Evolutionary conservation across 1,140 invertebrate genomes (phyloP).

Genomic region (Drosophila malerkotliana): DNA sequence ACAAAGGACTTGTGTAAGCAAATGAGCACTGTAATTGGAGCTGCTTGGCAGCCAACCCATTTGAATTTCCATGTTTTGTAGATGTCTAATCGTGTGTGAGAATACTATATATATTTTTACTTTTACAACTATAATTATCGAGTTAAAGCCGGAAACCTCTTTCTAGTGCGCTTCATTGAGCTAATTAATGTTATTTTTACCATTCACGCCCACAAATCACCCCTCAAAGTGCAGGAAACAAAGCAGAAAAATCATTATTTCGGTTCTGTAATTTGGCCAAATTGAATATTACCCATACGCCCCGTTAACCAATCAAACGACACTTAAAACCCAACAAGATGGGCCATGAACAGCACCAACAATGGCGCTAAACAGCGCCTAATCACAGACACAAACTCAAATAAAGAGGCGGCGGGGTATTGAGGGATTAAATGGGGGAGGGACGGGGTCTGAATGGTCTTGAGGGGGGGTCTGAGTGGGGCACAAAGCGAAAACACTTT

Average conservation of each 20-base stretch:
- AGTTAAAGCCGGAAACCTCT: slow-evolving; percentile 25
- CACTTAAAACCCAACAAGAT: slow-evolving; percentile 55
- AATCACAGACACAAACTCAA: slow-evolving; percentile 50
- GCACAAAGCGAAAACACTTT: slow-evolving; percentile 46
- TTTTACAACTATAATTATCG: slow-evolving; percentile 6
- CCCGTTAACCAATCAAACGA: slow-evolving; percentile 42
- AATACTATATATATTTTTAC: too few relatives aligned
- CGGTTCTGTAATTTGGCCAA: slow-evolving; percentile 59
- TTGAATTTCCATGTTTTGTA: neutral
- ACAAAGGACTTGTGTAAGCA: slow-evolving; percentile 42
- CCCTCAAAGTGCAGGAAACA: slow-evolving; percentile 39
- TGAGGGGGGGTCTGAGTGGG: slow-evolving; percentile 3
- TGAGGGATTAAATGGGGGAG: neutral
- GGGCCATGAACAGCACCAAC: slow-evolving; percentile 26
- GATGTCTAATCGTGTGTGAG: too few relatives aligned
- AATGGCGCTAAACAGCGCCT: slow-evolving; percentile 43
- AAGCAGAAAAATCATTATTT: slow-evolving; percentile 4
- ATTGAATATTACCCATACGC: slow-evolving; percentile 79
- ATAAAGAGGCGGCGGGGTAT: neutral
- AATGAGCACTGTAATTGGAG: slow-evolving; percentile 42
- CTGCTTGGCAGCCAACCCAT: neutral
- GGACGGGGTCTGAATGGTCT: neutral
- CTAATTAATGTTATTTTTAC: slow-evolving; percentile 18
- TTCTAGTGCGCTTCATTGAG: slow-evolving; percentile 8
- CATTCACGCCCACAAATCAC: slow-evolving; percentile 54